Evolutionary conservation across 2,113 vertebrate species (phyloP), one percentile per base, ranked within the genome.

Genomic region (Engystomops pustulosus): DNA sequence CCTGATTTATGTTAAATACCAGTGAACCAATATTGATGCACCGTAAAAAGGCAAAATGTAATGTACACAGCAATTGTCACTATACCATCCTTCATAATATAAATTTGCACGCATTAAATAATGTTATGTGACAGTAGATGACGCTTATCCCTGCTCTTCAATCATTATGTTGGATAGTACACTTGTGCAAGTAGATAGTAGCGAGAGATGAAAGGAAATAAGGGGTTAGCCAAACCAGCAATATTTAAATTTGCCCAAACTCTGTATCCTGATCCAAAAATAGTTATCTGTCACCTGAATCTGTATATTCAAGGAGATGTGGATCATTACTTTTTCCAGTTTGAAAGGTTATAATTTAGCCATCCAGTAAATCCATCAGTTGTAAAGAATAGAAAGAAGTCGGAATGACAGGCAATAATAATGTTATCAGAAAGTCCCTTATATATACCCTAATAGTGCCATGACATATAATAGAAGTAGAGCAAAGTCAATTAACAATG

Each of bases 331-430:
- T 85, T 85, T 85, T 79, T 85, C 74, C 83, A 79, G 74, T 79
- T 53, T 79, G 83, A 85, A 85, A 85, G 83, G 83, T 85, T 85
- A 85, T 85, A 85, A 85, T 85, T 85, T 85, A 79, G 72, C 83
- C 74, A 85, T 85, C 83, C 83, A 70, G 83, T 78, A 85, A 78
- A 85, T 85, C 83, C 83, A 85, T 85, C 83, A 85, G 74, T 77
- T 85, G 75, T 77, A 85, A 79, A 79, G 83, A 85, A 85, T 79
- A 85, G 74, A 79, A 85, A 85, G 83, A 79, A 85, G 67, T 79
- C 44, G 44, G 75, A 85, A 85, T 85, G 83, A 85, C 83, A 85
- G 83, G 83, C 75, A 85, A 85, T 85, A 85, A 85, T 85, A 85
- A 85, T 85, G 83, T 85, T 78, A 79, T 85, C 83, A 85, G 83